Base-by-base conservation (phyloP, 2,888 invertebrate species). In the Agrochola macilenta region DNA sequence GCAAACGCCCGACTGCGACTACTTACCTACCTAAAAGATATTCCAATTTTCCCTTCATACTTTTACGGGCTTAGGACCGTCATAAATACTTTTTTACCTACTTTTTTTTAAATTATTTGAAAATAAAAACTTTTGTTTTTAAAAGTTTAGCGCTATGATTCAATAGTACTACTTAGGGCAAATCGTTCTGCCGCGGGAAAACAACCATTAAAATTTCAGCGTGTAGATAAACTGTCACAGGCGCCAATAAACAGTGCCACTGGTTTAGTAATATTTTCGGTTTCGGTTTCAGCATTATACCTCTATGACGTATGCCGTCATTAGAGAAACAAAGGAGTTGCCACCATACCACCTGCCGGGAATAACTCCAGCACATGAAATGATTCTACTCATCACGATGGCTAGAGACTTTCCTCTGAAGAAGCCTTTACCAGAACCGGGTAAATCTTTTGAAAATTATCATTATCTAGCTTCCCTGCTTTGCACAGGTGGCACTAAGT, bases 351-450 rank as follows among this genome's bases (percentile, higher is more conserved):
- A 85, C 1, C 88, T 96, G 9, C 96, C 96, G 0, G 96, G 96
- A 0, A 92, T 96, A 49, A 93, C 95, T 3, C 96, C 96, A 0
- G 94, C 91, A 0, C 93, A 93, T 70, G 94, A 94, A 81, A 94
- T 95, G 94, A 83, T 60, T 23, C 81, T 96, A 0, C 72, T 95
- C 0, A 88, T 96, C 1, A 91, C 83, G 7, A 94, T 95, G 94
- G 91, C 92, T 0, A 91, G 96, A 26, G 96, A 96, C 78, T 9
- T 96, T 26, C 96, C 96, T 0, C 9, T 96, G 58, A 95, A 95
- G 89, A 96, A 94, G 84, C 96, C 96, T 0, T 85, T 95, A 7
- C 94, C 95, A 5, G 96, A 96, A 88, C 96, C 96, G 76, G 96
- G 96, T 65, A 43, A 64, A 43, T n/a, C 14, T n/a, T 17, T 68